phyloP scores from a whole-genome alignment of 2,797 vertebrate species.

The Premnoplex brunnescens region DNA sequence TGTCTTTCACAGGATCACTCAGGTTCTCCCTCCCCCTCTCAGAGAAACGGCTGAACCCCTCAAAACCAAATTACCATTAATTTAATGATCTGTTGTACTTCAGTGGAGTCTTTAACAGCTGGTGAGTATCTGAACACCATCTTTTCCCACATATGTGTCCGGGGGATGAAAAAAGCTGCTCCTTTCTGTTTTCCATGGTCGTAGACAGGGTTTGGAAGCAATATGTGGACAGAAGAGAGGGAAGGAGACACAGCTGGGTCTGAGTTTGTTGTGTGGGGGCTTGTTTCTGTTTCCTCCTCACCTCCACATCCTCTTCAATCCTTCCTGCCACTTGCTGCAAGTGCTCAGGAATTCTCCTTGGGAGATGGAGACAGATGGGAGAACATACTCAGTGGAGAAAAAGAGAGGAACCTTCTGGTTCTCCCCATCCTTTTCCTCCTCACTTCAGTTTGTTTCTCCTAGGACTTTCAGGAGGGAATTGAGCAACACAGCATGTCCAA shows the following conservation, averaged over 20 bases:
- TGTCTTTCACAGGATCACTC: neutral
- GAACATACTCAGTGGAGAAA: neutral
- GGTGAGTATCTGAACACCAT: neutral
- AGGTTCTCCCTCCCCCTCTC: neutral
- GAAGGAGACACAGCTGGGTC: neutral
- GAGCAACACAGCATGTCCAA: neutral
- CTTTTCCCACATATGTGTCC: neutral
- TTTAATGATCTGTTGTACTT: neutral
- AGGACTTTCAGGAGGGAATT: neutral
- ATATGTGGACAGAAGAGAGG: neutral
- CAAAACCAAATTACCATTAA: neutral
- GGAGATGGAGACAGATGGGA: neutral
- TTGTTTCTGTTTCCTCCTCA: neutral
- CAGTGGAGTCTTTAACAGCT: neutral
- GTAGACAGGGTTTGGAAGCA: neutral
- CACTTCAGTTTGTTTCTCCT: neutral
- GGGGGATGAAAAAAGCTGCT: neutral
- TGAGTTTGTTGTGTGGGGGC: neutral
- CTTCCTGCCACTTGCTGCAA: neutral
- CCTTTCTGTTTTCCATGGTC: neutral
- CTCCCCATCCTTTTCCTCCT: neutral
- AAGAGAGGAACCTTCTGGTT: neutral
- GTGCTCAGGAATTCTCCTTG: neutral
- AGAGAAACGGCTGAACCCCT: neutral
- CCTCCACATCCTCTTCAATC: neutral